Evolutionary conservation across 2,888 invertebrate species (phyloP), one percentile per base, ranked within the genome.

Genomic region (Pammene fasciana): DNA sequence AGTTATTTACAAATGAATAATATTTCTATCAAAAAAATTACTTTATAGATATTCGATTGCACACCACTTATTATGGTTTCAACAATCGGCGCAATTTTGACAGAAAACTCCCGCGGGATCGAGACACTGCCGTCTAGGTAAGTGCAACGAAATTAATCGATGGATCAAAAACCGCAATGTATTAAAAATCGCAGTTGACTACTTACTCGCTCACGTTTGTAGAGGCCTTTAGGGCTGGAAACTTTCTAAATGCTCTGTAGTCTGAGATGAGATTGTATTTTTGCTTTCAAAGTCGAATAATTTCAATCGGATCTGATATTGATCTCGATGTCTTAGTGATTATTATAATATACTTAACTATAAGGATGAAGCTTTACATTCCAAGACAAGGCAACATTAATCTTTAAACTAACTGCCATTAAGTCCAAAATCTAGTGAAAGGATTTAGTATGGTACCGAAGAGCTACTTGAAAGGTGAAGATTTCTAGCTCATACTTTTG

Each of bases 241-340:
- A 10, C 48, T 5, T 26, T 26, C 26, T 26, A 26, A 26, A 26
- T 26, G 1, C 26, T 26, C 1, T 26, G 26, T 26, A 26, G 2
- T 26, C 26, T 26, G 26, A 4, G 26, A 26, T 26, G 26, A 4
- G 26, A 26, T 26, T 1, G 26, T 26, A 26, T 26, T 26, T 26
- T 26, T 26, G 26, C 1, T 26, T 16, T 50, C 36, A 16, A 36
- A 13, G 10, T 13, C 16, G 26, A 11, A 61, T 61, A 16, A 48
- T 61, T 61, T 61, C 48, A 26, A 45, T 45, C 9, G 18, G 18
- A 57, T 57, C 43, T n/a, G 59, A 46, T 59, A n/a, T 10, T n/a
- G 45, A 45, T 59, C 26, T 59, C 26, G 4, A 43, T 14, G 18
- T 59, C 43, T 45, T 43, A 13, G n/a, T 52, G 1, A 13, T 54